Percentiles rank a stretch among this genome's conserved stretches.
Conservation (phyloP, 2,113 vertebrate genomes). For the Brachypodius melanocephalos region DNA sequence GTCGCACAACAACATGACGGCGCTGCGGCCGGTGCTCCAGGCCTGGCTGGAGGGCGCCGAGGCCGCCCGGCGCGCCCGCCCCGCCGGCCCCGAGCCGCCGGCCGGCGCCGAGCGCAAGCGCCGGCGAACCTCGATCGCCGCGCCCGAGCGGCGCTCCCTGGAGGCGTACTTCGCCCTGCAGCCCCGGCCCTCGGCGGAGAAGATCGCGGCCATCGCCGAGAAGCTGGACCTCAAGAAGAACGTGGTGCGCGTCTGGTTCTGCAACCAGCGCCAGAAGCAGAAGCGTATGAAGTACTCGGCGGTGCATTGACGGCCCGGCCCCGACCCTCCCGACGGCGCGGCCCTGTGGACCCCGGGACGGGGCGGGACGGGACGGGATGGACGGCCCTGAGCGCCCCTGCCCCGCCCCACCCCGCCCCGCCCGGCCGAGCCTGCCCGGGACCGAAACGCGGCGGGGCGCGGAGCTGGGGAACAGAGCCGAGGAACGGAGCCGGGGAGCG, state of each 20-base stretch:
- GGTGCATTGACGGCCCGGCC: not conserved
- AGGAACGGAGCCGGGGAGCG: not conserved
- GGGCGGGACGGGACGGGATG: not conserved
- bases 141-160: slow-evolving; percentile 93
- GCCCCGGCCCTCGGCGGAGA: slow-evolving; percentile 95
- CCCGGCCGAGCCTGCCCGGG: not conserved
- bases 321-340: not conserved
- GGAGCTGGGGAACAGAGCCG: not conserved
- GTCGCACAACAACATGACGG: not conserved
- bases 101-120: not conserved
- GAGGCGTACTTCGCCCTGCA: slow-evolving; percentile 98
- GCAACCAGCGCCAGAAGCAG: slow-evolving; percentile 99
- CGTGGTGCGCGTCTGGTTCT: slow-evolving; percentile 98
- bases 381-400: not conserved
- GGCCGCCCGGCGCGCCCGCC: not conserved
- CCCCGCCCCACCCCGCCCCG: not conserved
- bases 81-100: not conserved
- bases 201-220: slow-evolving; percentile 96
- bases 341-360: too few species aligned
- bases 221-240: slow-evolving; percentile 99
- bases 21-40: not conserved
- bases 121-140: slow-evolving; percentile 90
- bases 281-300: slow-evolving; percentile 99
- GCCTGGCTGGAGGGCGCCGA: not conserved
- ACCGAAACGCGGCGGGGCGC: not conserved